A percentile compares a stretch with the other conserved stretches of the same genome.
Evolutionary conservation across 2,113 vertebrate species (phyloP).

Genomic region (Cricetomys ansorgei): DNA sequence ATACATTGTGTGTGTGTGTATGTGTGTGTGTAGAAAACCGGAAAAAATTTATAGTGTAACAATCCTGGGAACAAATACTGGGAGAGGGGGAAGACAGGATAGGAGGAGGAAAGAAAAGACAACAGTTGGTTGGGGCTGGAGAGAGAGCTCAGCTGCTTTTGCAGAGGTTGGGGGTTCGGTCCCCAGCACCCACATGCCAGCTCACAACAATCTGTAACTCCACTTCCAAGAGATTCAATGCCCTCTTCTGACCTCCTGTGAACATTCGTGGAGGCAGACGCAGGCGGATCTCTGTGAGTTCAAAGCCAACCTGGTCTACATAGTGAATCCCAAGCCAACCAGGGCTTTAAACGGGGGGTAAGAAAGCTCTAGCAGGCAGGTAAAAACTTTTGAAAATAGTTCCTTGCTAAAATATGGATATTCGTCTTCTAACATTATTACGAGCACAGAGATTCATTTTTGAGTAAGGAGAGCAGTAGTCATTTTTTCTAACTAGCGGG

Average conservation of each 20-base stretch:
- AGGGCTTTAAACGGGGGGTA: not conserved
- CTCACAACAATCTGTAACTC: not conserved
- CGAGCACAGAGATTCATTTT: not conserved
- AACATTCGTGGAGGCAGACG: not conserved
- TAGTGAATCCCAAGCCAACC: not conserved
- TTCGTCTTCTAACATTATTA: not conserved
- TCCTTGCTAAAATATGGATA: not conserved
- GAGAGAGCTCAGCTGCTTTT: not conserved
- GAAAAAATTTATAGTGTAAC: constrained; percentile 32
- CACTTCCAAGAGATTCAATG: not conserved
- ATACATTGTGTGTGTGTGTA: too few species aligned
- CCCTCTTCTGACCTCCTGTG: not conserved
- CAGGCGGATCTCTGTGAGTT: not conserved
- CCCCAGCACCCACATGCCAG: not conserved
- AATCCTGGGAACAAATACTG: not conserved
- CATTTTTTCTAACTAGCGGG: constrained; percentile 33
- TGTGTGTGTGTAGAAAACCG: not conserved
- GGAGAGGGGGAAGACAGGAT: not conserved
- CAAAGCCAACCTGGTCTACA: not conserved
- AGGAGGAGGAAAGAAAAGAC: not conserved
- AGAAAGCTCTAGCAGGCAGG: not conserved
- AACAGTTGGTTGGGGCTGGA: not conserved
- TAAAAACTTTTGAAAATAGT: not conserved
- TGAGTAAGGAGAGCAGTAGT: constrained; percentile 27
- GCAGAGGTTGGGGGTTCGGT: too few species aligned